Base-by-base conservation (phyloP, 2,888 invertebrate genomes). In the Anodontia alba region DNA sequence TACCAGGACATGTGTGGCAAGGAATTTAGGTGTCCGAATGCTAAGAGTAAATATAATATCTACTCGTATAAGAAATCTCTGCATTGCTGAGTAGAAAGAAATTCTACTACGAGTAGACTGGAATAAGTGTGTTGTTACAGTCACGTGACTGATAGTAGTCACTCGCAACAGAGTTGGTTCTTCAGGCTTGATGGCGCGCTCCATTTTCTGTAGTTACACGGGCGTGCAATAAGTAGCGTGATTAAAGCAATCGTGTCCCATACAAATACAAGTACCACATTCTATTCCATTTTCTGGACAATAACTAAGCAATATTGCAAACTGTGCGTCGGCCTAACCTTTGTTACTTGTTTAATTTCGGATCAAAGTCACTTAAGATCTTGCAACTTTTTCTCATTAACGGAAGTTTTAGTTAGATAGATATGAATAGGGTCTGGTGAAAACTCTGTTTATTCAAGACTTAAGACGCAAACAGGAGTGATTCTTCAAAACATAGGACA, bases 331-430 rank as follows among this genome's bases (percentile, higher is more conserved):
- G 33, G 54, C 7, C 54, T 5, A 26, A 54, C 26, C 15, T 26
- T 54, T 20, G 49, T n/a, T 3, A 57, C 15, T 57, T 62, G 33
- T 62, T 62, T 62, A 62, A 12, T 33, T 62, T n/a, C 29, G 62
- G 33, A 15, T 62, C 20, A 62, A 62, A 62, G 62, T 62, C 33
- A 62, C 62, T 33, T 33, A 29, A 62, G 33, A 62, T 23, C 62
- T 62, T 62, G 17, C 31, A 33, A 62, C 31, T 62, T 31, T 62
- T 33, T 17, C 62, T 62, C 62, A 62, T 62, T 62, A 62, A 20
- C 31, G 62, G 62, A 62, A 62, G 33, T 62, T 62, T 62, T 62
- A 62, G 62, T 20, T 62, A 33, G 62, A 3, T 33, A 23, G 17
- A 62, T 33, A 33, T 62, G 33, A 62, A 62, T 17, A 62, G 7